Percentiles rank a stretch among this genome's conserved stretches.
phyloP scores from a whole-genome alignment of 2,888 invertebrate species.

The Poecilus cupreus region DNA sequence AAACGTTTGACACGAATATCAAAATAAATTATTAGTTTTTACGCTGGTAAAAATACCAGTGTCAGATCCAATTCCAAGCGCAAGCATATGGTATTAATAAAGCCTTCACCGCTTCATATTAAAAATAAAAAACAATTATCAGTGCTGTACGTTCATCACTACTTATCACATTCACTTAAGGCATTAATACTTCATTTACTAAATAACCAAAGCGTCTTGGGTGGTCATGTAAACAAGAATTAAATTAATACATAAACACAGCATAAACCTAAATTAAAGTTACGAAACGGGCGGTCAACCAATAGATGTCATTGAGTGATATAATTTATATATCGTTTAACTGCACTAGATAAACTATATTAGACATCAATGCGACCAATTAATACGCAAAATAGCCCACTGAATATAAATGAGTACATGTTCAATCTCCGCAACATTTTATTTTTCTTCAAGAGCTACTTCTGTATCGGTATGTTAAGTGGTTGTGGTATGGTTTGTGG shows the following conservation, averaged over 20 bases:
- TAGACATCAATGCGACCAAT: slow-evolving; percentile 33
- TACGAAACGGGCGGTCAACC: slow-evolving; percentile 6
- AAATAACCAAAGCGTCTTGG: slow-evolving; percentile 7
- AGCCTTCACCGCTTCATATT: slow-evolving; percentile 16
- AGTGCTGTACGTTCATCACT: slow-evolving; percentile 5
- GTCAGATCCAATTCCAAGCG: slow-evolving; percentile 21
- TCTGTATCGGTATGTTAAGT: slow-evolving; percentile 43
- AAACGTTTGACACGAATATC: neutral
- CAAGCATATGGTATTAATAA: slow-evolving; percentile 28
- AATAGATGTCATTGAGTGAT: slow-evolving; percentile 39
- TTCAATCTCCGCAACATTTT: neutral
- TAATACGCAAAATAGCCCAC: neutral
- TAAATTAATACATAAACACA: slow-evolving; percentile 30
- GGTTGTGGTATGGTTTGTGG: neutral
- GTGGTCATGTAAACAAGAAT: slow-evolving; percentile 29
- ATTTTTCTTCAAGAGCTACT: slow-evolving; percentile 11
- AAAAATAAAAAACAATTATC: slow-evolving; percentile 28
- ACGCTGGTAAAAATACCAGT: neutral
- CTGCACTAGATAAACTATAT: slow-evolving; percentile 22
- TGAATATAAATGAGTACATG: slow-evolving; percentile 18
- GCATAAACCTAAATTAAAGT: slow-evolving; percentile 21
- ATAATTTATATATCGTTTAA: slow-evolving; percentile 42
- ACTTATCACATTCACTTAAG: slow-evolving; percentile 16
- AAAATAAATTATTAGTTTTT: slow-evolving; percentile 10
- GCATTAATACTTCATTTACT: slow-evolving; percentile 18